Conservation (phyloP, 2,797 vertebrate genomes). For the Syngnathus rostellatus region DNA sequence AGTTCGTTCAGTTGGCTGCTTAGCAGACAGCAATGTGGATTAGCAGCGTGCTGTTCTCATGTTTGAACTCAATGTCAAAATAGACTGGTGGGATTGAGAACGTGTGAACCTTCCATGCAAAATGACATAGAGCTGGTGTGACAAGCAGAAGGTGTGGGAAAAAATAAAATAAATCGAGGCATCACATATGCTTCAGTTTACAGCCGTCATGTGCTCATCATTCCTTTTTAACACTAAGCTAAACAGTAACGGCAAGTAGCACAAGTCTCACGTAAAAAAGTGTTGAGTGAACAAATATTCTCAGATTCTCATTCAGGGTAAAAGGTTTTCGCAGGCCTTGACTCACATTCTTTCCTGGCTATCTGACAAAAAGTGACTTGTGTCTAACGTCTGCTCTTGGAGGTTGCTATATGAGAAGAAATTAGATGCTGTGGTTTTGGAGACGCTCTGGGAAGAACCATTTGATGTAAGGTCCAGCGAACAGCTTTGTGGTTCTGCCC, state of each 20-base stretch:
- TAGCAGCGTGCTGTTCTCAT: slow-evolving; percentile 16
- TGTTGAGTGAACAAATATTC: not conserved
- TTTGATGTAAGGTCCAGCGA: slow-evolving; percentile 83
- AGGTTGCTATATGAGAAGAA: slow-evolving; percentile 84
- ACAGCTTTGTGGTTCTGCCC: slow-evolving; percentile 53
- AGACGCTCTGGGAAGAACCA: slow-evolving; percentile 81
- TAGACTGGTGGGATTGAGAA: slow-evolving; percentile 40
- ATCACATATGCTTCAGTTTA: not conserved
- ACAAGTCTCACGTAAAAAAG: not conserved
- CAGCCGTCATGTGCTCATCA: slow-evolving; percentile 5
- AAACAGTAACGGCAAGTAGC: slow-evolving; percentile 3
- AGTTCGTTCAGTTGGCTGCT: not conserved
- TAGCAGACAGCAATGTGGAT: not conserved
- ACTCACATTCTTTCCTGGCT: slow-evolving; percentile 14
- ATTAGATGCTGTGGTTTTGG: slow-evolving; percentile 82
- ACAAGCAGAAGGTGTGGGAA: slow-evolving; percentile 28
- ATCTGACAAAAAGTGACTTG: slow-evolving; percentile 1
- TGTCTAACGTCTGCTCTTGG: slow-evolving; percentile 48
- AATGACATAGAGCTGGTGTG: slow-evolving; percentile 11
- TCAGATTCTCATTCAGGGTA: slow-evolving; percentile 19
- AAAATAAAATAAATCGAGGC: slow-evolving; percentile 13
- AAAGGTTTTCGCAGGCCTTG: not conserved
- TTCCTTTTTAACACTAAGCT: slow-evolving; percentile 4
- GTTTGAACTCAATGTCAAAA: slow-evolving; percentile 31
- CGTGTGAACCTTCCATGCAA: slow-evolving; percentile 31